Evolutionary conservation across 2,888 invertebrate species (phyloP), one percentile per base, ranked within the genome.

Genomic region (Meliscaeva auricollis): DNA sequence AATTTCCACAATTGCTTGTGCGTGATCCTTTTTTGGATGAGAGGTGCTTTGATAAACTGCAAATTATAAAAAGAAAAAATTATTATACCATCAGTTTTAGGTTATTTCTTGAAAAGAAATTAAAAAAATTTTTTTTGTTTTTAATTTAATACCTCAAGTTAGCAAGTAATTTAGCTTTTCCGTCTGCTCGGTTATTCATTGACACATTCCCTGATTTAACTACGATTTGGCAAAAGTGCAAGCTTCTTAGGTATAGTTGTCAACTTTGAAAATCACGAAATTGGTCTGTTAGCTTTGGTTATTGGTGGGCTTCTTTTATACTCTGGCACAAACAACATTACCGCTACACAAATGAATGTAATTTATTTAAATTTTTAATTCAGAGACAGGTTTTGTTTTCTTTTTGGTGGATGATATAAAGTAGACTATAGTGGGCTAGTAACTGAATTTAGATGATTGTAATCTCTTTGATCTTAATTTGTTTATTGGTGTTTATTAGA

Each of bases 1-100:
- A 94, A 93, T 97, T 97, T 88, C 96, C 97, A 92, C 96, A 95
- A 93, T 97, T 97, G 88, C 96, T 97, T 88, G 95, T 94, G 89
- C 97, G 95, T 89, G 97, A 97, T 89, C 97, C 96, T 94, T 97
- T 96, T 89, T 95, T 94, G 82, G 96, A 96, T 90, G 94, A 94
- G 89, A 97, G 94, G 93, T 97, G 96, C 93, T 97, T 96, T 87
- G 95, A 95, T 92, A 97, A 94, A 93, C 97, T 97, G 93, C 22
- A 88, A 84, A 17, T 38, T 38, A 11, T 3, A 20, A 44, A 26
- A 7, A 52, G 26, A 72, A 32, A n/a, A 68, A 44, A 46, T 22
- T 20, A 11, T 30, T 15, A 15, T 46, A n/a, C n/a, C n/a, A n/a
- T n/a, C n/a, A n/a, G n/a, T 26, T 26, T 26, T 26, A 26, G 2